Evolutionary conservation across 1,140 invertebrate species (phyloP).

Genomic region (Drosophila saltans): DNA sequence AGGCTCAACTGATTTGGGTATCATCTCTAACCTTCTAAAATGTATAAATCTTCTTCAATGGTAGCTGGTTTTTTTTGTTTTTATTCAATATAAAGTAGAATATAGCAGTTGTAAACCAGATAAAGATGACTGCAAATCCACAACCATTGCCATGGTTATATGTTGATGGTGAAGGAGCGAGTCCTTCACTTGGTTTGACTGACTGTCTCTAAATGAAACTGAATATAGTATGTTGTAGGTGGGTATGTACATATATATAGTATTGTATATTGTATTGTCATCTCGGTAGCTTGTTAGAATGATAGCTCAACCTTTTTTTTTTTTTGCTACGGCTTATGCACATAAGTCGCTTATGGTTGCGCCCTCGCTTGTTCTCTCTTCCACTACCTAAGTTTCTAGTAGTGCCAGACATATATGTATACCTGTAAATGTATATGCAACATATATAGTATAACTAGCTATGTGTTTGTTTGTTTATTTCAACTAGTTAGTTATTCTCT

Average conservation of each 20-base stretch:
- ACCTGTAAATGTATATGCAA: constrained; percentile 5
- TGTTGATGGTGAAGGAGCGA: neutral
- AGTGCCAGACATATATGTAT: neutral
- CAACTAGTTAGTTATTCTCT: constrained; percentile 13
- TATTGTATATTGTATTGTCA: constrained; percentile 19
- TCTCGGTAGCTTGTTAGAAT: constrained; percentile 59
- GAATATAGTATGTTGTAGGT: constrained; percentile 17
- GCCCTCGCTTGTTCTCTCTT: constrained; percentile 25
- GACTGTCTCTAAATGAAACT: constrained; percentile 37
- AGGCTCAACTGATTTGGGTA: too few relatives aligned
- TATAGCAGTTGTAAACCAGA: constrained; percentile 1
- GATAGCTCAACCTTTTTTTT: constrained; percentile 57
- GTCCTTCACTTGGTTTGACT: constrained; percentile 24
- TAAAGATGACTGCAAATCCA: constrained; percentile 4
- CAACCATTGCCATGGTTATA: constrained; percentile 1
- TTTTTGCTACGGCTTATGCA: constrained; percentile 71
- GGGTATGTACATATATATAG: neutral
- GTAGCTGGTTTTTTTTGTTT: too few relatives aligned
- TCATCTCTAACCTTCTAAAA: too few relatives aligned
- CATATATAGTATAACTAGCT: neutral
- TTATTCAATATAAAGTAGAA: neutral
- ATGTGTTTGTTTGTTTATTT: constrained; percentile 26
- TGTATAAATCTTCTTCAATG: too few relatives aligned
- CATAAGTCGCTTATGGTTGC: constrained; percentile 77
- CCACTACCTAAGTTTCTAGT: neutral